Conservation (phyloP, 2,888 invertebrate genomes). For the Trissoscelio sp. region DNA sequence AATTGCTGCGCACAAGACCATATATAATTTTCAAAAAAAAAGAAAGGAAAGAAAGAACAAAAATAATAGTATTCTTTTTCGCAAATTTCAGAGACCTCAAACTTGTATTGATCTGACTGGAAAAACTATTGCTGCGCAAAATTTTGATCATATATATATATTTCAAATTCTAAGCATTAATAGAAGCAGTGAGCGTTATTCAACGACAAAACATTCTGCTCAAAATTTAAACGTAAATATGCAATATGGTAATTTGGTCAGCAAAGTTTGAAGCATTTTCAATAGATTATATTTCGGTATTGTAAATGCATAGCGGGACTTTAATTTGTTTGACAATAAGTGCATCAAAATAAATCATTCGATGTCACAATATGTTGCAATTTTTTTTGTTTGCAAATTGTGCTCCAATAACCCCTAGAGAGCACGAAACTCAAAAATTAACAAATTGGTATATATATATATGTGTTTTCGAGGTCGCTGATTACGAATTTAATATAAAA, state of each 20-base stretch:
- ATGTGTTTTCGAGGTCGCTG: too few species aligned
- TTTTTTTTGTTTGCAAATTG: too few species aligned
- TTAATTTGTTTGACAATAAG: constrained; percentile 1
- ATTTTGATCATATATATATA: too few species aligned
- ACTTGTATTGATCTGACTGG: background rate
- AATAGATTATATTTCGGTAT: background rate
- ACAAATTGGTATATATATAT: too few species aligned
- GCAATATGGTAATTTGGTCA: background rate
- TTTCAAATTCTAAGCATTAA: too few species aligned
- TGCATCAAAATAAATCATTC: background rate
- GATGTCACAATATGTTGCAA: too few species aligned
- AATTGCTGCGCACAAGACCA: background rate
- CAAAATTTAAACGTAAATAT: background rate
- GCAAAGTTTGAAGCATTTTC: background rate
- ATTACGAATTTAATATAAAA: too few species aligned
- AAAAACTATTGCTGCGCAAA: too few species aligned
- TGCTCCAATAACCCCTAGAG: too few species aligned
- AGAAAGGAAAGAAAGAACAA: background rate
- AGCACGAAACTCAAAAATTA: too few species aligned
- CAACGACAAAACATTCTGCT: background rate
- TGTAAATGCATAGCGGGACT: background rate
- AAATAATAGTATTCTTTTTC: background rate
- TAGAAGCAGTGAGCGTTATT: background rate
- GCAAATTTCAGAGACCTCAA: background rate
- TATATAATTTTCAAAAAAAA: background rate